Evolutionary conservation across 2,888 invertebrate genomes (phyloP), one percentile per base, ranked within the genome.

Genomic region (Strigamia maritima): DNA sequence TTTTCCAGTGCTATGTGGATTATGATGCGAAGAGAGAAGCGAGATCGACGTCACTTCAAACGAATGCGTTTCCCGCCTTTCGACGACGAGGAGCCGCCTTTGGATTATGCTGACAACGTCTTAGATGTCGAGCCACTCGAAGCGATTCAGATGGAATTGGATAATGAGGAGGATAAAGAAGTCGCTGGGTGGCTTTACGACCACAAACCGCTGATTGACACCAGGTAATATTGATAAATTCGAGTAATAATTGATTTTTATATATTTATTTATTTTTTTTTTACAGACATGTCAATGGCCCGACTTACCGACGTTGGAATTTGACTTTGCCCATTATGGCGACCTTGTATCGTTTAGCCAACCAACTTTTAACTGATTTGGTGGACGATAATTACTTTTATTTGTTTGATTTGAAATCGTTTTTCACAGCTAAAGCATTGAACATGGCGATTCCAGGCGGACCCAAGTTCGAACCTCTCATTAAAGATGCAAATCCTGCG

Each of bases 361-460:
- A 99, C 89, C 98, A 98, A 86, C 88, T 99, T 79, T 88, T 99
- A 49, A 99, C 99, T 14, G 99, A 99, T 88, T 90, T 99, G 81
- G 97, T 98, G 0, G 99, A 99, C 88, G 92, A 94, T 81, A 99
- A 99, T 87, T 99, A 98, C 87, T 99, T 98, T 88, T 99, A 99
- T 86, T 89, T 99, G 2, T 99, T 99, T 87, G 99, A 99, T 87
- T 92, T 97, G 19, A 98, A 99, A 87, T 98, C 98, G 84, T 99
- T 99, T 87, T 99, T 99, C 87, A 99, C 99, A 0, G 99, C 99
- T 0, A 99, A 99, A 87, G 99, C 99, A 3, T 87, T 99, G 79
- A 99, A 99, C 85, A 96, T 99, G 94, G 98, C 99, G 0, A 98
- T 99, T 84, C 99, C 99, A 12, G 99, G 99, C 79, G 99, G 99